Percentiles rank a stretch among this genome's conserved stretches.
Evolutionary conservation across 2,888 invertebrate genomes (phyloP).

Genomic region (Rotaria magnacalcarata): DNA sequence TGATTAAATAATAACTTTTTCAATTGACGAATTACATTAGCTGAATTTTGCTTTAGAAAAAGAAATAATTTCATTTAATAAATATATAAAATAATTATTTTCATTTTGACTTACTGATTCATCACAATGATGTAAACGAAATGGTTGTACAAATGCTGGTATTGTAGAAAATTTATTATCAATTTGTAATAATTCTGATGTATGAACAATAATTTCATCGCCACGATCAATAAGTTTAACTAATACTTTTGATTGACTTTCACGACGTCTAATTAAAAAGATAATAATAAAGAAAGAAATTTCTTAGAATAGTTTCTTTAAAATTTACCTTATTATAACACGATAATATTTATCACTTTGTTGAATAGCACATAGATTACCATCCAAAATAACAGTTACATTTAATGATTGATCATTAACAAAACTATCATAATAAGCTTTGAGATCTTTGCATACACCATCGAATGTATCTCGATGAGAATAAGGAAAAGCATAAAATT

Average conservation of each 20-base stretch:
- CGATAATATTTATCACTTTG: not conserved
- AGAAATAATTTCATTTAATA: not conserved
- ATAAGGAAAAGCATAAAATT: not conserved
- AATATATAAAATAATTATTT: no score
- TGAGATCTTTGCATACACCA: not conserved
- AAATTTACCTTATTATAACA: not conserved
- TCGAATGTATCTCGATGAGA: not conserved
- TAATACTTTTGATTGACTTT: not conserved
- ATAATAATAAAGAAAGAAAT: no score
- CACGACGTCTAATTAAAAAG: not conserved
- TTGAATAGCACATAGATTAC: not conserved
- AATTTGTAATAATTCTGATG: conserved; percentile 9
- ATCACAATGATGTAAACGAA: not conserved
- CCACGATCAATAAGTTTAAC: conserved; percentile 6
- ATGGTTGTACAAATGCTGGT: not conserved
- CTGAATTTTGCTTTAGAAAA: not conserved
- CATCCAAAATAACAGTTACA: not conserved
- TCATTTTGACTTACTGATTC: not conserved
- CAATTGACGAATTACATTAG: not conserved
- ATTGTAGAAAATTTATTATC: not conserved
- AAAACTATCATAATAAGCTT: not conserved
- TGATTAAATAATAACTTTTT: conserved; percentile 6
- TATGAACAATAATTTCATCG: not conserved
- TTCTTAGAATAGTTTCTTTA: not conserved
- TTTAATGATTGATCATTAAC: not conserved